These are phyloP conservation scores for Willowsia nigromaculata DNA, from an alignment of 2,888 invertebrate species.

Conservation along the genomic window DNA sequence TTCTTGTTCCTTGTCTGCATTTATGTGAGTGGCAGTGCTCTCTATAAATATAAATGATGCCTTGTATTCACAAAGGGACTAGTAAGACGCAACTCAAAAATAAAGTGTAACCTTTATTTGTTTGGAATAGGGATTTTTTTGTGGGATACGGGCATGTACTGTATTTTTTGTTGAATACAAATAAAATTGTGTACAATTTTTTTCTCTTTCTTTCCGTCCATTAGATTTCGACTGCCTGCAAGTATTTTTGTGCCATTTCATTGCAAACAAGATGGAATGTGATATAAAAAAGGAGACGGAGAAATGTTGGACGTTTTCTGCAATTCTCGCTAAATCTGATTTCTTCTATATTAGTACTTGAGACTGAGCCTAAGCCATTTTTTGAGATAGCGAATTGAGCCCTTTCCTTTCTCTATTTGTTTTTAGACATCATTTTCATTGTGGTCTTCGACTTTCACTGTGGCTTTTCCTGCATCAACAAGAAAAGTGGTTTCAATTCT, in stretches of 20 bases:
- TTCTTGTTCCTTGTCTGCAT: not conserved
- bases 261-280: conserved; percentile 39
- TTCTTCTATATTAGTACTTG: conserved; percentile 14
- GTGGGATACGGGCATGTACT: not conserved
- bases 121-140: not conserved
- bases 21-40: too few species aligned
- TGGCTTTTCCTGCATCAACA: conserved; percentile 14
- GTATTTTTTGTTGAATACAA: not conserved
- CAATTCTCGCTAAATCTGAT: conserved; percentile 29
- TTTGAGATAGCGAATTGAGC: conserved; percentile 29
- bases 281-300: conserved; percentile 9
- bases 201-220: conserved; percentile 3
- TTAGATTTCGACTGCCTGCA: not conserved
- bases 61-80: conserved; percentile 57
- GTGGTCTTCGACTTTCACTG: conserved; percentile 1
- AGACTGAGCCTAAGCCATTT: not conserved
- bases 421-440: conserved; percentile 52
- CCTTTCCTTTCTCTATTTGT: conserved; percentile 51
- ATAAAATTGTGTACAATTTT: conserved; percentile 1
- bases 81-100: conserved; percentile 35
- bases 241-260: not conserved
- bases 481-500: conserved; percentile 1
- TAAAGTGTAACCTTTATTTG: conserved; percentile 24
- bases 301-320: not conserved
- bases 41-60: conserved; percentile 56